These are phyloP conservation scores for Etheostoma nigrum DNA, from an alignment of 2,797 vertebrate genomes.

Conservation along the genomic window DNA sequence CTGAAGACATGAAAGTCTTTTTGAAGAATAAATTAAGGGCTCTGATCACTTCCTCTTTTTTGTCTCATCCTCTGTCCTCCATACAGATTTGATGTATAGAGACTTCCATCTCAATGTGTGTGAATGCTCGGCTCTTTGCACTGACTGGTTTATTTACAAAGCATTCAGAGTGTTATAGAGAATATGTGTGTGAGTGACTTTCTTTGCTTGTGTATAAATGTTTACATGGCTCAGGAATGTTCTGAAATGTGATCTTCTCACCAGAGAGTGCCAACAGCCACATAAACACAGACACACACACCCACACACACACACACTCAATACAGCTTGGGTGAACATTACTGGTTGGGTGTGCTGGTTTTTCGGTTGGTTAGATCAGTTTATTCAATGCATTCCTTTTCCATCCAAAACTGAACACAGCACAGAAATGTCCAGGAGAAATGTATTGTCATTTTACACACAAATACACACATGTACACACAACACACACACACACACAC, in stretches of 20 bases:
- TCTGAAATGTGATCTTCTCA: conserved; percentile 73
- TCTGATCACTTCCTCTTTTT: conserved; percentile 22
- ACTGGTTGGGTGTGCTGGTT: conserved; percentile 43
- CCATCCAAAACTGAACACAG: conserved; percentile 38
- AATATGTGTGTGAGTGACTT: conserved; percentile 51
- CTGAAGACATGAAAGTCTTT: conserved; percentile 2
- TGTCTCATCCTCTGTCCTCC: conserved; percentile 16
- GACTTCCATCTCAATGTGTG: conserved; percentile 32
- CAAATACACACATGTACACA: not conserved
- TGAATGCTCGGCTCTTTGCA: conserved; percentile 31
- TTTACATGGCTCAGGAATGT: conserved; percentile 74
- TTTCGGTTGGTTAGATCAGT: conserved; percentile 53
- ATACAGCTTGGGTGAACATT: conserved; percentile 36
- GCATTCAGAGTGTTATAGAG: conserved; percentile 33
- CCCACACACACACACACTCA: conserved; percentile 11
- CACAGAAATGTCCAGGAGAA: conserved; percentile 29
- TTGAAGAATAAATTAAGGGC: not conserved
- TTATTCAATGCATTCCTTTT: conserved; percentile 58
- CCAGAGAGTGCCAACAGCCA: conserved; percentile 63
- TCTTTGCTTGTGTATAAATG: conserved; percentile 74
- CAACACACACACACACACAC: conserved; percentile 28
- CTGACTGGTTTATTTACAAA: conserved; percentile 50
- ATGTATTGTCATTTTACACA: conserved; percentile 22
- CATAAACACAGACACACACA: conserved; percentile 33
- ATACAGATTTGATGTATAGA: conserved; percentile 1